Evolutionary conservation across 2,888 invertebrate genomes (phyloP).

Genomic region (Drosophila macrothrix): DNA sequence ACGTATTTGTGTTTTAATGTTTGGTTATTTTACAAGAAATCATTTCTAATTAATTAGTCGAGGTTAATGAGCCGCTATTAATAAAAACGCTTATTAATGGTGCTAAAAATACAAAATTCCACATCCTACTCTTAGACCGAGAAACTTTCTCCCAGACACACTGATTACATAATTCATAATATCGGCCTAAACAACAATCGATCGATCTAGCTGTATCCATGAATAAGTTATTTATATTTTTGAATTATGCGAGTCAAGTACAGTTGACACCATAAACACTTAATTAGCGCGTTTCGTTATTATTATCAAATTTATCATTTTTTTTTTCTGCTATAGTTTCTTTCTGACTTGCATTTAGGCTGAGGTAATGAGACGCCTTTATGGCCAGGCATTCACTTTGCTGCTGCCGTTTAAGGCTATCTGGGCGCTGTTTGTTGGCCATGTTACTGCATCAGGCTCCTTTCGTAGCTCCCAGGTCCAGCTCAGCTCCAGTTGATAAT

Average conservation of each 20-base stretch:
- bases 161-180: constrained; percentile 58
- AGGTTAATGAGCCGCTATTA: constrained; percentile 76
- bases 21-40: constrained; percentile 32
- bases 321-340: not conserved
- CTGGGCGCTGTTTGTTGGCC: constrained; percentile 56
- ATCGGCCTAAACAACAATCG: constrained; percentile 17
- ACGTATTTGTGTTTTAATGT: constrained; percentile 7
- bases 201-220: constrained; percentile 10
- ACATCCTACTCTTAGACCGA: not conserved
- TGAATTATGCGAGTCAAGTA: constrained; percentile 66
- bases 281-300: constrained; percentile 60
- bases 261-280: constrained; percentile 68
- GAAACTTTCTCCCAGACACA: constrained; percentile 62
- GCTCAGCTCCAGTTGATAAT: constrained; percentile 52
- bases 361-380: constrained; percentile 39
- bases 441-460: constrained; percentile 36
- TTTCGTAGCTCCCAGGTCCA: constrained; percentile 10
- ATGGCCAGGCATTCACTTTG: constrained; percentile 69
- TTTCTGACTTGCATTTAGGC: constrained; percentile 10
- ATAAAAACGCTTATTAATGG: constrained; percentile 76
- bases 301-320: not conserved
- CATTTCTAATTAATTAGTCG: constrained; percentile 75
- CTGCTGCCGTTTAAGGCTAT: constrained; percentile 67
- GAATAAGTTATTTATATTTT: constrained; percentile 35
- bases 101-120: constrained; percentile 57